These are phyloP conservation scores for Leptopilina boulardi DNA, from an alignment of 1,140 invertebrate genomes.

Conservation along the genomic window DNA sequence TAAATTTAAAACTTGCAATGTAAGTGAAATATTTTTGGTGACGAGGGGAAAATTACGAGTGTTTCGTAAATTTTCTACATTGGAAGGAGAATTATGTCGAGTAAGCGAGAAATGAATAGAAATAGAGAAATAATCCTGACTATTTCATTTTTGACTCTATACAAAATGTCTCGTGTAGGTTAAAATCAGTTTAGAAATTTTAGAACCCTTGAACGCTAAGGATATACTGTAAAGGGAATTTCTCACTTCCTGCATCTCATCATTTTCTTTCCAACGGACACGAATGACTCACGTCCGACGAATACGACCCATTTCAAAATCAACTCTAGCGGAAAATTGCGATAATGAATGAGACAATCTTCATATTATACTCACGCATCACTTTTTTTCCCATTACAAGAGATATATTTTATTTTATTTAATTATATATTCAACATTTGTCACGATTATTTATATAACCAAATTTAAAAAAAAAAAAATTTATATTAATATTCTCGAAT, in stretches of 20 bases:
- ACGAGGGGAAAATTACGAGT: neutral
- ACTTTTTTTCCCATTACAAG: neutral
- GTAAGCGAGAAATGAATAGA: conserved; percentile 8
- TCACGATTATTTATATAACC: neutral
- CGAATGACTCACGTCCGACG: conserved; percentile 41
- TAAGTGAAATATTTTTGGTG: neutral
- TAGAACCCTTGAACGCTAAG: neutral
- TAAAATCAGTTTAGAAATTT: conserved; percentile 16
- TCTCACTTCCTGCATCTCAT: conserved; percentile 36
- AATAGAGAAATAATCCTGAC: neutral
- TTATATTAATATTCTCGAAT: no score
- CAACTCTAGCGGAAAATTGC: conserved; percentile 25
- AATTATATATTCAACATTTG: neutral
- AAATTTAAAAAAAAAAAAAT: no score
- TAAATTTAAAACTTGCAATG: neutral
- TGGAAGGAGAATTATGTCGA: conserved; percentile 17
- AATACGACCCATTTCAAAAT: conserved; percentile 36
- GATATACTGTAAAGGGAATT: conserved; percentile 35
- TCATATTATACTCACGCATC: conserved; percentile 11
- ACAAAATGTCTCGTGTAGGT: neutral
- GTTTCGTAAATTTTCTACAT: neutral
- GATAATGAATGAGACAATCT: conserved; percentile 36
- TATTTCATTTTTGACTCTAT: neutral
- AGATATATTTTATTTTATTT: neutral
- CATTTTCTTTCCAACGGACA: conserved; percentile 29